Evolutionary conservation across 2,888 invertebrate genomes (phyloP).

Genomic region (Syrphus vitripennis): DNA sequence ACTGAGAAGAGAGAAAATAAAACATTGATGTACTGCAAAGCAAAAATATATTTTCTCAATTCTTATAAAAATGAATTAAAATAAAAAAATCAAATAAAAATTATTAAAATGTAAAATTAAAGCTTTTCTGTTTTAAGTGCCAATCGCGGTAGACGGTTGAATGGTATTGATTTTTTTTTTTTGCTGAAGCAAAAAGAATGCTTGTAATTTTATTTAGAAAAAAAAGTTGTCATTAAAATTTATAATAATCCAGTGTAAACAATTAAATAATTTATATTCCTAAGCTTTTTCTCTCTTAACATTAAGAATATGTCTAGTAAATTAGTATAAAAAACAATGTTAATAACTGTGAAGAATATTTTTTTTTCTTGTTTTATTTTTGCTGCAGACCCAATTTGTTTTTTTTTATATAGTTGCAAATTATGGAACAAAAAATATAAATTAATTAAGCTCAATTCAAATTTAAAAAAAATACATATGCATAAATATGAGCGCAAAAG

Average conservation of each 20-base stretch:
- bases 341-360: conserved; percentile 13
- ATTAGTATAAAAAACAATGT: conserved; percentile 42
- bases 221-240: conserved; percentile 18
- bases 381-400: neutral
- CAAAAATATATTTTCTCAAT: conserved; percentile 68
- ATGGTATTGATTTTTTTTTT: neutral
- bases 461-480: neutral
- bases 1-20: conserved; percentile 45
- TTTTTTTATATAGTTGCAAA: neutral
- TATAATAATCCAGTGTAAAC: conserved; percentile 27
- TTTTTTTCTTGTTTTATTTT: neutral
- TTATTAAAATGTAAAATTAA: conserved; percentile 37
- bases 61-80: conserved; percentile 56
- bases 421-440: neutral
- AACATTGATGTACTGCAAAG: conserved; percentile 48
- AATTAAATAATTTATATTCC: conserved; percentile 51
- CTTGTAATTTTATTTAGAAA: conserved; percentile 33
- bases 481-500: neutral
- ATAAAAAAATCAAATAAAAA: conserved; percentile 62
- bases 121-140: conserved; percentile 15
- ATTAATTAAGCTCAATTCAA: conserved; percentile 30
- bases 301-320: conserved; percentile 64
- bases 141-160: conserved; percentile 16
- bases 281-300: conserved; percentile 55
- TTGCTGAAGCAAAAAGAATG: neutral